Percentiles rank a stretch among this genome's conserved stretches.
These are phyloP conservation scores for Cryptoleucopteryx plumbea DNA, from an alignment of 2,113 vertebrate genomes.

Conservation along the genomic window DNA sequence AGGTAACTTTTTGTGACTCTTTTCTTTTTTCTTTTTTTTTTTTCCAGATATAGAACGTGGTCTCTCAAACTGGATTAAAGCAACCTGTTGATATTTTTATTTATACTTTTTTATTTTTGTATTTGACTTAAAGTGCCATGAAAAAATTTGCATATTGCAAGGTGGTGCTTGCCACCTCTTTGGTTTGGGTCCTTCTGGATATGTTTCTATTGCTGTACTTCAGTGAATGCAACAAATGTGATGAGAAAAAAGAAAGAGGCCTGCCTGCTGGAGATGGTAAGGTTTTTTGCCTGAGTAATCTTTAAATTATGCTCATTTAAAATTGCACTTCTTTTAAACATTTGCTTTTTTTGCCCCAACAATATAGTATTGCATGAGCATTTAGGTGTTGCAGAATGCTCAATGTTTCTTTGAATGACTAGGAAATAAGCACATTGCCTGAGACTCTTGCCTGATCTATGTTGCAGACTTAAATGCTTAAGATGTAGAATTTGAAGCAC, in stretches of 20 bases:
- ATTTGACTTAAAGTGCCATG: constrained; percentile 85
- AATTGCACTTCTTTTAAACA: not conserved
- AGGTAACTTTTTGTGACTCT: constrained; percentile 2
- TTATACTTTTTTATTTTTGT: constrained; percentile 74
- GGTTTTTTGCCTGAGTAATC: constrained; percentile 12
- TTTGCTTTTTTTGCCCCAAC: too few relatives aligned
- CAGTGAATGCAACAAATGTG: constrained; percentile 99
- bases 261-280: constrained; percentile 85
- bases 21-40: not conserved
- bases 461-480: not conserved
- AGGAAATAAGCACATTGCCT: not conserved
- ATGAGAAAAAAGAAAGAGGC: constrained; percentile 92
- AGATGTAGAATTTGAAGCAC: not conserved
- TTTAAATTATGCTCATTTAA: not conserved
- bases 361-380: not conserved
- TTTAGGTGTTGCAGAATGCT: not conserved
- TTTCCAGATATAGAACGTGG: constrained; percentile 63
- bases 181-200: constrained; percentile 99
- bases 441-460: not conserved
- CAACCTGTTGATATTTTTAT: constrained; percentile 70
- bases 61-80: constrained; percentile 69
- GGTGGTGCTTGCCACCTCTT: constrained; percentile 97
- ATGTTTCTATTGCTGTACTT: constrained; percentile 99
- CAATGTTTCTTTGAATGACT: not conserved
- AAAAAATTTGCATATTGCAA: constrained; percentile 99